A percentile compares a stretch with the other conserved stretches of the same genome.
Evolutionary conservation across 2,888 invertebrate species (phyloP).

Genomic region (Sminthurides aquaticus): DNA sequence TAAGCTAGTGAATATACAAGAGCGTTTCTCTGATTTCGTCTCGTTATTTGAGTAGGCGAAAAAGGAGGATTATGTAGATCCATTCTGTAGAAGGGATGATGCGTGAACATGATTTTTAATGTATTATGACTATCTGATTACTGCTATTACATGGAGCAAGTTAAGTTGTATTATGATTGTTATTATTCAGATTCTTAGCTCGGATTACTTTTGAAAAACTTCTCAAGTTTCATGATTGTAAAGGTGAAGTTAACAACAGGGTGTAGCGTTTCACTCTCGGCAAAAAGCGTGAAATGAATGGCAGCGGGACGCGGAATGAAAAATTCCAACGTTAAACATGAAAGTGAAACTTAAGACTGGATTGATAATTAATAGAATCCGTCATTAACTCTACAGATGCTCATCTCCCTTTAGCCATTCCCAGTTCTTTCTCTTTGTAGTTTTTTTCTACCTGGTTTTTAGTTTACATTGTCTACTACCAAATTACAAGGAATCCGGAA

Average conservation of each 20-base stretch:
- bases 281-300: neutral
- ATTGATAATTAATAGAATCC: constrained; percentile 9
- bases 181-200: constrained; percentile 2
- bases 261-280: constrained; percentile 1
- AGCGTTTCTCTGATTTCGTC: no score
- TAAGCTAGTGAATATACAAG: no score
- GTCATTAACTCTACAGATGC: no score
- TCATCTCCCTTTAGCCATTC: no score
- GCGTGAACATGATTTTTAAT: neutral
- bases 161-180: neutral
- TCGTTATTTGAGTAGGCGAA: no score
- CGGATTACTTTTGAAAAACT: neutral
- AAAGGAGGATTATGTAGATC: no score
- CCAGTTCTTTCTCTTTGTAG: no score
- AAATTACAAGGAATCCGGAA: no score
- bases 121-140: neutral
- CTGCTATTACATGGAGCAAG: neutral
- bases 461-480: no score
- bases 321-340: constrained; percentile 2
- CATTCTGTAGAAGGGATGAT: neutral
- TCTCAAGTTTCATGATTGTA: neutral
- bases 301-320: constrained; percentile 1
- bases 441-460: no score
- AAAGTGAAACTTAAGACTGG: neutral
- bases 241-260: neutral